Evolutionary conservation across 2,888 invertebrate species (phyloP).

Genomic region (Cabera pusaria): DNA sequence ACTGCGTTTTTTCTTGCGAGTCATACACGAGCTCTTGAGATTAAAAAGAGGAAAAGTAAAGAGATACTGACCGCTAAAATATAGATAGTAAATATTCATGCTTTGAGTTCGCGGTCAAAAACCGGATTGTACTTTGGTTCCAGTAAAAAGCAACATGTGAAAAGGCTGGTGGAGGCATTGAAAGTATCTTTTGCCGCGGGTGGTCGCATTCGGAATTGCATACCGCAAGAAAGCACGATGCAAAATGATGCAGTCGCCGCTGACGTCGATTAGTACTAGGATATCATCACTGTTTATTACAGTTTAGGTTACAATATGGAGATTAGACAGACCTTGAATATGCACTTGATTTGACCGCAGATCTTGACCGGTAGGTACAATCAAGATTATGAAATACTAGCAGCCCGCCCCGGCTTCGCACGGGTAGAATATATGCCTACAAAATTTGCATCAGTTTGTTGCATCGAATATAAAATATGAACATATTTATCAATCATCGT

Average conservation of each 20-base stretch:
- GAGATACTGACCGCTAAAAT: constrained; percentile 44
- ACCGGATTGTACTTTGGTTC: constrained; percentile 42
- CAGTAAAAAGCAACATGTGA: constrained; percentile 34
- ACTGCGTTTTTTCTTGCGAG: constrained; percentile 34
- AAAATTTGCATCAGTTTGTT: no score
- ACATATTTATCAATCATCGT: no score
- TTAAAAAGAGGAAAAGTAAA: constrained; percentile 36
- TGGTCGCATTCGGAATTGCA: constrained; percentile 46
- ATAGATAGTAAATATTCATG: constrained; percentile 60
- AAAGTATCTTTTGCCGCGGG: constrained; percentile 45
- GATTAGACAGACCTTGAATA: no score
- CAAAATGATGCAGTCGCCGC: constrained; percentile 26
- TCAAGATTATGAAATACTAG: no score
- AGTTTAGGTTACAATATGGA: no score
- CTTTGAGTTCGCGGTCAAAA: constrained; percentile 40
- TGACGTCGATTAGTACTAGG: constrained; percentile 2
- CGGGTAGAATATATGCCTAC: no score
- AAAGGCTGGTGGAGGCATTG: constrained; percentile 36
- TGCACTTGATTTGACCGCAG: no score
- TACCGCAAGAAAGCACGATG: constrained; percentile 31
- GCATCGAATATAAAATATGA: no score
- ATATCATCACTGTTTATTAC: no score
- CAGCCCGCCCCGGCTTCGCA: no score
- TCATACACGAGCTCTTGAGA: constrained; percentile 24
- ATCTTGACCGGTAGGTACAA: no score